These are phyloP conservation scores for Pogona vitticeps DNA, from an alignment of 2,113 vertebrate genomes.

Conservation along the genomic window DNA sequence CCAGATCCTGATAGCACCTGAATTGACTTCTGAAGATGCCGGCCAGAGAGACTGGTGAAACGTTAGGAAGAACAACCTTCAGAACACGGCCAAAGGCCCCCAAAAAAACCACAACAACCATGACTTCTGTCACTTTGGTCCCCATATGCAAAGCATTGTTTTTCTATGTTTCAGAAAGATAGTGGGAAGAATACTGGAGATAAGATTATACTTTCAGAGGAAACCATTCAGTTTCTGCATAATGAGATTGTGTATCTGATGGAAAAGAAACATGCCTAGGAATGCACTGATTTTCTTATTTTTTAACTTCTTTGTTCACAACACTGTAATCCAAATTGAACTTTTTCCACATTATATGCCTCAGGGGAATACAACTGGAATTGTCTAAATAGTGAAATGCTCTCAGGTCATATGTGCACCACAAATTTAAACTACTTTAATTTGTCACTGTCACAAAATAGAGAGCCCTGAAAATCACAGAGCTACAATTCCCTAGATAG, in stretches of 20 bases:
- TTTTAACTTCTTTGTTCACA: neutral
- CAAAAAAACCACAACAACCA: neutral
- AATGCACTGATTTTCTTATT: constrained; percentile 3
- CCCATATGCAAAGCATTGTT: neutral
- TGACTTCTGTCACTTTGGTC: neutral
- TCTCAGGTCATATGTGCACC: neutral
- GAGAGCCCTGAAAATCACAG: neutral
- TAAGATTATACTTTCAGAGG: neutral
- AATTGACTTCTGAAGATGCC: too few relatives aligned
- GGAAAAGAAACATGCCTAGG: neutral
- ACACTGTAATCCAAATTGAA: neutral
- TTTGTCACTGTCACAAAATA: neutral
- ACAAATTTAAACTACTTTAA: neutral
- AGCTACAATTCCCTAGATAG: neutral
- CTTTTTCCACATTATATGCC: constrained; percentile 1
- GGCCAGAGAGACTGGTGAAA: too few relatives aligned
- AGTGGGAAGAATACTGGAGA: neutral
- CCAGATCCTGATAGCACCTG: too few relatives aligned
- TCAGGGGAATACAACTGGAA: neutral
- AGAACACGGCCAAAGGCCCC: too few relatives aligned
- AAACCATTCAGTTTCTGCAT: neutral
- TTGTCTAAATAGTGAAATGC: neutral
- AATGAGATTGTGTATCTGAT: neutral
- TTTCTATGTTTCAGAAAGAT: neutral
- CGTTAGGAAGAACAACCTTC: too few relatives aligned